Conservation (phyloP, 2,113 vertebrate species). For the Saccopteryx bilineata region DNA sequence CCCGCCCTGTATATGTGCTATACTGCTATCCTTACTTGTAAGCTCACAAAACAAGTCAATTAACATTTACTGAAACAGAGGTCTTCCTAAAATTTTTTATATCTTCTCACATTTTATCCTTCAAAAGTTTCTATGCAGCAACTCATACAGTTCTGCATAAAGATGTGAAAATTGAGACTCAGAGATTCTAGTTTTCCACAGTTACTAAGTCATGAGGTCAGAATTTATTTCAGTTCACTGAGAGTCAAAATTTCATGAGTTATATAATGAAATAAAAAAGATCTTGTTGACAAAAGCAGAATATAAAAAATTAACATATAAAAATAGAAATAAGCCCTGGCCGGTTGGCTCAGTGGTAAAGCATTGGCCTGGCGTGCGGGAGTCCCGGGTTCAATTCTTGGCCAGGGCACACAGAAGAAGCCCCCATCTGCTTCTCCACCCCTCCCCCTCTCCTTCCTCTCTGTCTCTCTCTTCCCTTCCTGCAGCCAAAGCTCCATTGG, state of each 20-base stretch:
- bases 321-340: background rate
- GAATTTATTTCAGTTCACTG: background rate
- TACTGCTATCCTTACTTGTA: background rate
- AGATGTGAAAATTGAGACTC: constrained; percentile 2
- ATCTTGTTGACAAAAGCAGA: background rate
- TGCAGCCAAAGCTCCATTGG: too few relatives aligned
- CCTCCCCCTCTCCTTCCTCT: too few relatives aligned
- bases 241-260: background rate
- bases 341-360: too few relatives aligned
- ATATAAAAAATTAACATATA: background rate
- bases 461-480: too few relatives aligned
- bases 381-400: too few relatives aligned
- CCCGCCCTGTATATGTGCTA: background rate
- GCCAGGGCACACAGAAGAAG: too few relatives aligned
- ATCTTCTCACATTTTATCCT: background rate
- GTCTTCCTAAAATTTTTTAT: background rate
- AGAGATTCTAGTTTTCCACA: background rate
- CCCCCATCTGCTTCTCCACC: too few relatives aligned
- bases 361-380: too few relatives aligned
- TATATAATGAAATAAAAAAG: background rate
- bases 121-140: background rate
- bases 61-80: background rate
- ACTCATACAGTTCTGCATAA: background rate
- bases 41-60: background rate
- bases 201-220: background rate